These are phyloP conservation scores for Bombus soroeensis DNA, from an alignment of 1,140 invertebrate genomes.

Conservation along the genomic window DNA sequence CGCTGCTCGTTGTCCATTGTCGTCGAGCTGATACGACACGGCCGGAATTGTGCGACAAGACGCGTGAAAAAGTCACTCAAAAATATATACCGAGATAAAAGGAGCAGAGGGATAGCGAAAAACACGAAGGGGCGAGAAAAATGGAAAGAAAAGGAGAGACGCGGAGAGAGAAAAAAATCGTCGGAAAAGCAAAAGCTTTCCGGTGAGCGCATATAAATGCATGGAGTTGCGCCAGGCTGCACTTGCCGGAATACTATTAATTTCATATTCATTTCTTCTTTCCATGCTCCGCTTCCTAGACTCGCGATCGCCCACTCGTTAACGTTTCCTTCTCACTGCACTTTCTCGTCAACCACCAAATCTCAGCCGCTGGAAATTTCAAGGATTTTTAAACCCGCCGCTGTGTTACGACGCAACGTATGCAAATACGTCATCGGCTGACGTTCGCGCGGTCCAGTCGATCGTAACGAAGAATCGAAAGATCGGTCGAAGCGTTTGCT, in stretches of 20 bases:
- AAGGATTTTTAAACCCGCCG: background rate
- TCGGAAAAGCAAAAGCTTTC: constrained; percentile 37
- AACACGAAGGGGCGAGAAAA: background rate
- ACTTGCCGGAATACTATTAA: constrained; percentile 67
- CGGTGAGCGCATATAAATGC: constrained; percentile 59
- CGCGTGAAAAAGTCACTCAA: constrained; percentile 18
- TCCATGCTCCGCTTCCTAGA: constrained; percentile 26
- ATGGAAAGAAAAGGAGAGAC: background rate
- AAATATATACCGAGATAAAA: background rate
- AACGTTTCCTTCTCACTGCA: constrained; percentile 19
- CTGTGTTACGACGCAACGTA: constrained; percentile 33
- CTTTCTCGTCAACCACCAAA: constrained; percentile 23
- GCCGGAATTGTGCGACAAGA: constrained; percentile 24
- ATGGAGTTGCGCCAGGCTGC: constrained; percentile 55
- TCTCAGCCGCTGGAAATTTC: constrained; percentile 38
- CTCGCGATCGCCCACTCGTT: constrained; percentile 61
- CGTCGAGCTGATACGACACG: background rate
- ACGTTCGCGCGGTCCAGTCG: no score
- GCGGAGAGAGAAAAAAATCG: constrained; percentile 39
- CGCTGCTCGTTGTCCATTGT: constrained; percentile 21
- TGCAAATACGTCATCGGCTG: constrained; percentile 28
- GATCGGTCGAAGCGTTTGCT: background rate
- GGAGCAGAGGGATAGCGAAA: background rate
- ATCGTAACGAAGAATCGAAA: background rate
- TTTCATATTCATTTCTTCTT: constrained; percentile 69